Evolutionary conservation across 2,113 vertebrate genomes (phyloP).

Genomic region (Coreoperca whiteheadi): DNA sequence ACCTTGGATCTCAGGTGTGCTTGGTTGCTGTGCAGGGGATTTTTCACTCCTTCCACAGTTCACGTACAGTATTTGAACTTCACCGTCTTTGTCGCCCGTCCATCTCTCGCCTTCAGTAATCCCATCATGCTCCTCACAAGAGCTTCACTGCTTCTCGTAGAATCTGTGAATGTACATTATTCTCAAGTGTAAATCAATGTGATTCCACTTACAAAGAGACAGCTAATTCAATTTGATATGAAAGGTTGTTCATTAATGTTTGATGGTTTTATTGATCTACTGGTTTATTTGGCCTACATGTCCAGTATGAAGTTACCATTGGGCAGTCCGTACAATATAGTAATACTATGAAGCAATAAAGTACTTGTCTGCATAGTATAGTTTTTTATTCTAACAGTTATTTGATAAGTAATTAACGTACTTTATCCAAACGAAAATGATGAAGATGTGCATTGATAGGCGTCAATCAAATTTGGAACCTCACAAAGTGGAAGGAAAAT

Average conservation of each 20-base stretch:
- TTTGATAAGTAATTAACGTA: not conserved
- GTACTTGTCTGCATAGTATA: not conserved
- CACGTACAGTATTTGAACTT: not conserved
- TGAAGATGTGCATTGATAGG: too few species aligned
- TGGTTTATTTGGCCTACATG: too few species aligned
- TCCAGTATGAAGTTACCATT: not conserved
- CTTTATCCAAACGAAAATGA: too few species aligned
- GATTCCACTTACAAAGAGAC: not conserved
- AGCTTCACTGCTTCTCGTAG: not conserved
- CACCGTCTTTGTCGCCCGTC: not conserved
- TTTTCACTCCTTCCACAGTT: not conserved
- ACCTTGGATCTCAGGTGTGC: not conserved
- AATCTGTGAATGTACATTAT: slow-evolving; percentile 9
- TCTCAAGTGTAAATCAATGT: slow-evolving; percentile 25
- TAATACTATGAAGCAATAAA: not conserved
- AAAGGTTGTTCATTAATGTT: not conserved
- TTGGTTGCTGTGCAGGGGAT: not conserved
- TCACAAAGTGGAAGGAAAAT: too few species aligned
- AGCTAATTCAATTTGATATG: not conserved
- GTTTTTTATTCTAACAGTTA: not conserved
- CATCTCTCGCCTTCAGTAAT: slow-evolving; percentile 7
- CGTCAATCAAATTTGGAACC: too few species aligned
- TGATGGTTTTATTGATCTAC: not conserved
- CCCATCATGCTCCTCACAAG: not conserved
- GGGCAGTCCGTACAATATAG: not conserved